A percentile compares a stretch with the other conserved stretches of the same genome.
phyloP scores from a whole-genome alignment of 1,140 invertebrate species.

The Euglossa dilemma region DNA sequence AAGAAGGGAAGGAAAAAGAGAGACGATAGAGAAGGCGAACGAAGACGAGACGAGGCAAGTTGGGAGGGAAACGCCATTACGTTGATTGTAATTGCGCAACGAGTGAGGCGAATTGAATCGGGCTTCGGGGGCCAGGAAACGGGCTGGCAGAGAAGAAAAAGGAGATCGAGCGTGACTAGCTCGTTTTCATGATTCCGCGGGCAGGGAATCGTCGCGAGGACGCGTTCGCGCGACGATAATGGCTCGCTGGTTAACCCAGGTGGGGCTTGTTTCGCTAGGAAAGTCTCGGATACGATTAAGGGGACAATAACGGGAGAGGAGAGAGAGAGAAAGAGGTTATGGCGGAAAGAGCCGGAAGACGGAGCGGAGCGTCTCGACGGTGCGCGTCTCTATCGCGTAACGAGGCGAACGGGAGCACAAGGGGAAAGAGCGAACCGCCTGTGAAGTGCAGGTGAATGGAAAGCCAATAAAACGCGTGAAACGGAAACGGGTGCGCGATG shows the following conservation, averaged over 20 bases:
- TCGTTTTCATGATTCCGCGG: constrained; percentile 48
- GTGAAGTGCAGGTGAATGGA: constrained; percentile 22
- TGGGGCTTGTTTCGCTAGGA: constrained; percentile 11
- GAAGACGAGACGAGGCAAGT: constrained; percentile 22
- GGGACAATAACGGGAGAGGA: constrained; percentile 25
- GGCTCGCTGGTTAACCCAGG: neutral
- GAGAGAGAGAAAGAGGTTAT: neutral
- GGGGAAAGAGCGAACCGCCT: neutral
- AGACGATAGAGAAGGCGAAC: constrained; percentile 23
- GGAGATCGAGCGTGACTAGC: neutral
- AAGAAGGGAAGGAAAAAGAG: constrained; percentile 27
- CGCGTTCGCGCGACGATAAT: constrained; percentile 38
- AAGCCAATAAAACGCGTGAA: constrained; percentile 50
- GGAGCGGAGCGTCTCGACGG: neutral
- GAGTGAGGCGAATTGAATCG: constrained; percentile 54
- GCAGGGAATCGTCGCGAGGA: neutral
- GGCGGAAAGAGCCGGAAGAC: neutral
- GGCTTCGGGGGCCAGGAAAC: neutral
- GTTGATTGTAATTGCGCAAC: constrained; percentile 69
- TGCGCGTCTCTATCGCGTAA: constrained; percentile 10
- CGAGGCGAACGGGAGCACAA: constrained; percentile 15
- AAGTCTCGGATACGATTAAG: constrained; percentile 37
- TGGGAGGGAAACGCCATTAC: constrained; percentile 62
- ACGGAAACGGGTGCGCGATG: constrained; percentile 38
- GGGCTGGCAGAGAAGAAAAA: neutral